phyloP scores from a whole-genome alignment of 2,888 invertebrate genomes.

The Oscheius sp. region DNA sequence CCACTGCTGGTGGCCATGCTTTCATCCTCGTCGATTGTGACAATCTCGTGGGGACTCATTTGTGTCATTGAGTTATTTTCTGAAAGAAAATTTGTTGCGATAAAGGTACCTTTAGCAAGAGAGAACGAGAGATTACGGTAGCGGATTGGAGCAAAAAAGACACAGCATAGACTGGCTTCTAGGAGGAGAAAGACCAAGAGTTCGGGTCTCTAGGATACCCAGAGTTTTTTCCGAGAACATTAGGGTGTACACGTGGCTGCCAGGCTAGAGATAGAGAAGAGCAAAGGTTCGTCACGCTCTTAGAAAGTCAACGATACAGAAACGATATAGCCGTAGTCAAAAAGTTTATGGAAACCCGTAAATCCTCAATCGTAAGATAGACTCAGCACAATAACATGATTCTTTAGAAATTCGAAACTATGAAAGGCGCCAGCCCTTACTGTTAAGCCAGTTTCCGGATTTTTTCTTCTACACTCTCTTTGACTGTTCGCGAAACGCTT shows the following conservation, averaged over 20 bases:
- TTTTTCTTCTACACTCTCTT: too few relatives aligned
- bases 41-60: constrained; percentile 27
- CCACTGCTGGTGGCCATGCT: constrained; percentile 3
- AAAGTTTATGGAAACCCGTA: too few relatives aligned
- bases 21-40: constrained; percentile 28
- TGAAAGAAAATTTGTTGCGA: not conserved
- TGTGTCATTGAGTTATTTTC: not conserved
- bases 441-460: too few relatives aligned
- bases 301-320: not conserved
- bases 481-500: too few relatives aligned
- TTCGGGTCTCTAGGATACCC: constrained; percentile 11
- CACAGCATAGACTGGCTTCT: not conserved
- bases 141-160: not conserved
- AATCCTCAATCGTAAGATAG: too few relatives aligned
- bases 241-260: too few relatives aligned
- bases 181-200: constrained; percentile 1
- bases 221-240: not conserved
- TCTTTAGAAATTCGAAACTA: too few relatives aligned
- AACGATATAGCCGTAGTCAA: not conserved
- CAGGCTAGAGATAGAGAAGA: constrained; percentile 1
- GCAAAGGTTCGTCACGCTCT: not conserved
- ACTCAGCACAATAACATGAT: too few relatives aligned
- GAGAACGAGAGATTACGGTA: not conserved
- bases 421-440: too few relatives aligned
- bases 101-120: not conserved